These are phyloP conservation scores for Sylvietta virens DNA, from an alignment of 2,113 vertebrate genomes.

Conservation along the genomic window DNA sequence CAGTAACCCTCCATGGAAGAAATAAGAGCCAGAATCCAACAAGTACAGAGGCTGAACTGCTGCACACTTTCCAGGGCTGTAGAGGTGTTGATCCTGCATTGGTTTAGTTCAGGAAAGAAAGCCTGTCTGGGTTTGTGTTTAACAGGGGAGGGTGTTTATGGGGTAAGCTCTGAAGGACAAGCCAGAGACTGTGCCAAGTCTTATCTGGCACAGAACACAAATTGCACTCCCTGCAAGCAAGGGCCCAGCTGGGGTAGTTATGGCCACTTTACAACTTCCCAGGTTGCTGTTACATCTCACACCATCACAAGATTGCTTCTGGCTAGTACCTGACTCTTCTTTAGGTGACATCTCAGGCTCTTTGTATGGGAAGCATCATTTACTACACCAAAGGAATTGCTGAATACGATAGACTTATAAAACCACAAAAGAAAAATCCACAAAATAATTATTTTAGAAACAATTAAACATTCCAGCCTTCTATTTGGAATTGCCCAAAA, in stretches of 20 bases:
- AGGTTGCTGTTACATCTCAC: background rate
- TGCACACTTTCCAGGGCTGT: background rate
- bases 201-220: background rate
- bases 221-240: background rate
- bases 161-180: background rate
- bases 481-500: background rate
- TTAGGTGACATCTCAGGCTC: background rate
- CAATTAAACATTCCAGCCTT: background rate
- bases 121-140: background rate
- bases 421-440: background rate
- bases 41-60: background rate
- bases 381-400: background rate
- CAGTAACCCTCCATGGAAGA: background rate
- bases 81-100: background rate
- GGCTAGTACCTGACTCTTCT: background rate
- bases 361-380: background rate
- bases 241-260: background rate
- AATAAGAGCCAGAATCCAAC: background rate
- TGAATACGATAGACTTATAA: background rate
- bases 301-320: background rate
- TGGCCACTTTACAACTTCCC: background rate
- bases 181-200: background rate
- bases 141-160: background rate
- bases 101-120: background rate
- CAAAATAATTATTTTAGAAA: background rate